A percentile compares a stretch with the other conserved stretches of the same genome.
Conservation (phyloP, 2,888 invertebrate genomes). For the Scelioninae gen. 2 region DNA sequence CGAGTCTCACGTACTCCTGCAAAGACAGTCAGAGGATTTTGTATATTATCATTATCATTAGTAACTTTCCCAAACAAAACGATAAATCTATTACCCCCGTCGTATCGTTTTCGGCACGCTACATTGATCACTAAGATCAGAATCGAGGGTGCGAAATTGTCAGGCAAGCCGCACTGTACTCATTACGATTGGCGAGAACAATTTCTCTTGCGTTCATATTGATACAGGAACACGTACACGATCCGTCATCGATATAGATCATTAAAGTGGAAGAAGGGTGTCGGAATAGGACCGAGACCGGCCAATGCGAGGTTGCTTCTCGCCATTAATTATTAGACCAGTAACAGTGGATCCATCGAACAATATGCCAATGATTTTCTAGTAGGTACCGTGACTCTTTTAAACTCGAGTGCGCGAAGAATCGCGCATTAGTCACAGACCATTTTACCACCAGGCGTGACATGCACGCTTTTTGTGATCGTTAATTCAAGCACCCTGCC, state of each 20-base stretch:
- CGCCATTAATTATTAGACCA: constrained; percentile 67
- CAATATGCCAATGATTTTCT: constrained; percentile 72
- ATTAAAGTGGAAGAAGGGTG: constrained; percentile 52
- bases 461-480: constrained; percentile 68
- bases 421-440: constrained; percentile 74
- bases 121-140: constrained; percentile 43
- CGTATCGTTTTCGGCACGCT: constrained; percentile 31
- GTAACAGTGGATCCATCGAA: constrained; percentile 61
- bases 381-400: constrained; percentile 61
- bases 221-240: constrained; percentile 23
- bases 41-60: constrained; percentile 33
- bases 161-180: constrained; percentile 53
- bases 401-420: constrained; percentile 64
- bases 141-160: constrained; percentile 55
- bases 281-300: constrained; percentile 35
- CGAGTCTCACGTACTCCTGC: too few species aligned
- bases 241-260: constrained; percentile 45
- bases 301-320: constrained; percentile 63
- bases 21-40: constrained; percentile 1
- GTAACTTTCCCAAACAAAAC: constrained; percentile 49
- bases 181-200: constrained; percentile 48
- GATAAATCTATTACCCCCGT: constrained; percentile 50
- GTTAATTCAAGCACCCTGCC: constrained; percentile 68
- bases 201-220: constrained; percentile 46
- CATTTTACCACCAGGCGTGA: constrained; percentile 75